phyloP scores from a whole-genome alignment of 2,113 vertebrate species.

The Sinocyclocheilus grahami region DNA sequence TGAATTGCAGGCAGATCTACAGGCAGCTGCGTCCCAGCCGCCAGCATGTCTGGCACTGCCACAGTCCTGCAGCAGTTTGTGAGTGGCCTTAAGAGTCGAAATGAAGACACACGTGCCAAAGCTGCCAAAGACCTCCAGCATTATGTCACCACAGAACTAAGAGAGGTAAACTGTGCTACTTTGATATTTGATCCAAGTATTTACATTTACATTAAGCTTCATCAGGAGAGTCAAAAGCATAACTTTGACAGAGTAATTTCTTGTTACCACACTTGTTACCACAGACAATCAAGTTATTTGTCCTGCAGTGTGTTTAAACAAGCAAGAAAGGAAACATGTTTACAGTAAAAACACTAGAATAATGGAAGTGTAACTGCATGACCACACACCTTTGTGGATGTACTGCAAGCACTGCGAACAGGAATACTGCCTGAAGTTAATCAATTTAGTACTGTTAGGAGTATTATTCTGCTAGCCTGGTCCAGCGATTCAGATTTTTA shows the following conservation, averaged over 20 bases:
- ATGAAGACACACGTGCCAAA: constrained; percentile 92
- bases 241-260: not conserved
- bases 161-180: constrained; percentile 79
- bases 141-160: constrained; percentile 96
- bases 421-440: not conserved
- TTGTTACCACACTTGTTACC: not conserved
- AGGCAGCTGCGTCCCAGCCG: not conserved
- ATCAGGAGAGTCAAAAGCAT: not conserved
- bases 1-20: constrained; percentile 33
- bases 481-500: not conserved
- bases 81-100: constrained; percentile 93
- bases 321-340: not conserved
- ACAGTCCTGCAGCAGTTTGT: constrained; percentile 96
- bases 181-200: not conserved
- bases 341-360: not conserved
- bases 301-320: not conserved
- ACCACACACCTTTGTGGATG: not conserved
- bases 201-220: not conserved
- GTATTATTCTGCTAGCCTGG: not conserved
- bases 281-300: not conserved
- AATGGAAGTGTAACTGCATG: not conserved
- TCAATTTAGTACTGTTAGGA: not conserved
- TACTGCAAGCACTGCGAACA: not conserved
- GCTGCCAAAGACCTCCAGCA: constrained; percentile 97
- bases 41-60: constrained; percentile 87